A percentile compares a stretch with the other conserved stretches of the same genome.
These are phyloP conservation scores for Daphoenositta chrysoptera DNA, from an alignment of 2,113 vertebrate genomes.

Conservation along the genomic window DNA sequence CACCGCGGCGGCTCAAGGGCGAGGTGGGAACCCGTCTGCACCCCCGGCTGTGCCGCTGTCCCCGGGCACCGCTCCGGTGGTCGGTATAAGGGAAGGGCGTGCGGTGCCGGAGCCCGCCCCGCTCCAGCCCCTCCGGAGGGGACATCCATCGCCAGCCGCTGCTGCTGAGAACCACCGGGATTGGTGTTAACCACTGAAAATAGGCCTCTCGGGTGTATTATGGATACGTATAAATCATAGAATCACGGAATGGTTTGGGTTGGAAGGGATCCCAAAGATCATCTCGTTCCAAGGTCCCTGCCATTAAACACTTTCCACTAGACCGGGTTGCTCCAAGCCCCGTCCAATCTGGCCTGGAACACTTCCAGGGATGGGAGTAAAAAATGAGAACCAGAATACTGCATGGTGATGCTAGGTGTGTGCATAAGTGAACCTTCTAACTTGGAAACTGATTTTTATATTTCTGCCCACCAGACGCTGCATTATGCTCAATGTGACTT, in stretches of 20 bases:
- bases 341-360: neutral
- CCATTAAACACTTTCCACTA: neutral
- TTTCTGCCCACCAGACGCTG: neutral
- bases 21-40: neutral
- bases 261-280: neutral
- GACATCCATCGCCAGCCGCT: neutral
- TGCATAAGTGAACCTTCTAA: accelerated
- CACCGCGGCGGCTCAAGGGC: neutral
- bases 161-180: neutral
- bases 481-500: neutral
- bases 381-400: neutral
- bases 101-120: neutral
- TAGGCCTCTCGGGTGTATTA: neutral
- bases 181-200: neutral
- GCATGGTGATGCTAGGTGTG: neutral
- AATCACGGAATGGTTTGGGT: neutral
- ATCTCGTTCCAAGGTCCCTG: neutral
- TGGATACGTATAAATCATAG: accelerated
- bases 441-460: neutral
- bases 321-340: neutral
- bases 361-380: neutral
- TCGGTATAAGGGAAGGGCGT: neutral
- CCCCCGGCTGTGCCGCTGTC: neutral
- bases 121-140: neutral
- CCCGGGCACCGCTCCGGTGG: neutral